A percentile compares a stretch with the other conserved stretches of the same genome.
Evolutionary conservation across 2,113 vertebrate species (phyloP).

Genomic region (Tyto alba): DNA sequence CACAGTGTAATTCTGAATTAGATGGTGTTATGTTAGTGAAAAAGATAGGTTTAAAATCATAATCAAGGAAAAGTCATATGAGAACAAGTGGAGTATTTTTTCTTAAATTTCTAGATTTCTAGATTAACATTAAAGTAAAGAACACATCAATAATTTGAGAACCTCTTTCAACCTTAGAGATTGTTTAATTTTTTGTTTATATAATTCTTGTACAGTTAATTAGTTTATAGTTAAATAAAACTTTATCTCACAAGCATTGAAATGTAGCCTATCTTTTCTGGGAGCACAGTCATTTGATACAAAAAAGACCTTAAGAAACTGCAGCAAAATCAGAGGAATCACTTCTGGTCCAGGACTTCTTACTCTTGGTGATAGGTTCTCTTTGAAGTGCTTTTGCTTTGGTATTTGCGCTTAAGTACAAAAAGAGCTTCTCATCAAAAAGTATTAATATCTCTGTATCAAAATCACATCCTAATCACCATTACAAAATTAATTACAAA

Average conservation of each 20-base stretch:
- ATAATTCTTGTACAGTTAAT: not conserved
- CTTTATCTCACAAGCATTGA: not conserved
- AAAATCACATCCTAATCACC: not conserved
- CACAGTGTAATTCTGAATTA: not conserved
- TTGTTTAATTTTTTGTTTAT: not conserved
- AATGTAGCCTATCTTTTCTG: not conserved
- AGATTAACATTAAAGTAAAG: not conserved
- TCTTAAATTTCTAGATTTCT: not conserved
- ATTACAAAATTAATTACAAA: not conserved
- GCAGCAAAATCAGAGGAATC: not conserved
- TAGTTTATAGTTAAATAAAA: constrained; percentile 1
- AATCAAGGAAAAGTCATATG: not conserved
- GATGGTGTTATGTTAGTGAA: not conserved
- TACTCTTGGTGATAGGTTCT: not conserved
- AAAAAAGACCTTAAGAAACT: not conserved
- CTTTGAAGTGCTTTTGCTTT: not conserved
- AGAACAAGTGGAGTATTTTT: not conserved
- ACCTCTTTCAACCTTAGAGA: not conserved
- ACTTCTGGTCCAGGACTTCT: not conserved
- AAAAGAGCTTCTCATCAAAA: not conserved
- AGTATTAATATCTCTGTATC: not conserved
- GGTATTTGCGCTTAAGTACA: not conserved
- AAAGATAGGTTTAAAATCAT: not conserved
- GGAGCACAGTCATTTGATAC: not conserved
- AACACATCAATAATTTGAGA: not conserved